A percentile compares a stretch with the other conserved stretches of the same genome.
Evolutionary conservation across 2,113 vertebrate genomes (phyloP).

Genomic region (Synodontis membranacea): DNA sequence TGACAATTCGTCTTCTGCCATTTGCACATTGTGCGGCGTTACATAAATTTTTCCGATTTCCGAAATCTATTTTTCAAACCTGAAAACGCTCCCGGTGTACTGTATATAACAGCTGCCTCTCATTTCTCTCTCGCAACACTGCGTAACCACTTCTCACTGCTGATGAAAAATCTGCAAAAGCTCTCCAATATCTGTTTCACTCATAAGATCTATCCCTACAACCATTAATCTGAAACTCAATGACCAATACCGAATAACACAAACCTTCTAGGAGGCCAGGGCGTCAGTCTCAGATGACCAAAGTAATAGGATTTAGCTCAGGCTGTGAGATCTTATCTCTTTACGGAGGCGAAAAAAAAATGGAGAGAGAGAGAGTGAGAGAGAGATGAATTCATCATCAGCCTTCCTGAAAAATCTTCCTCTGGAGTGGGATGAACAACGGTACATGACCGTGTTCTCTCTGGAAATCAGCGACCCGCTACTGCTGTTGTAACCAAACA

Average conservation of each 20-base stretch:
- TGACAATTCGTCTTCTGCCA: background rate
- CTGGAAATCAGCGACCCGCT: background rate
- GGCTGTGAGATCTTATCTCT: slow-evolving; percentile 21
- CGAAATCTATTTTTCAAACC: background rate
- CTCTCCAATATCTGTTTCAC: slow-evolving; percentile 15
- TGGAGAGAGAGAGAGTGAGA: background rate
- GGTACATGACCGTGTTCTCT: background rate
- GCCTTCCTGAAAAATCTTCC: background rate
- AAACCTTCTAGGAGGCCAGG: slow-evolving; percentile 29
- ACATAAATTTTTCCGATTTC: background rate
- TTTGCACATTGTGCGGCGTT: background rate
- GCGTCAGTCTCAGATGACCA: slow-evolving; percentile 33
- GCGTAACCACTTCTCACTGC: background rate
- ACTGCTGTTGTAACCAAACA: too few species aligned
- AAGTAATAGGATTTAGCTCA: slow-evolving; percentile 38
- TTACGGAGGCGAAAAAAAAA: slow-evolving; percentile 24
- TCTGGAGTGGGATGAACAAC: background rate
- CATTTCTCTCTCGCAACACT: background rate
- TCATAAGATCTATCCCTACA: background rate
- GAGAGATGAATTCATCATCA: background rate
- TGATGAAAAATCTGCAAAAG: background rate
- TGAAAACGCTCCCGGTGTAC: background rate
- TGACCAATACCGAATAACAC: background rate
- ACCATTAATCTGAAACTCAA: slow-evolving; percentile 7
- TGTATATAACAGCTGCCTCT: background rate